These are phyloP conservation scores for Microtus pennsylvanicus DNA, from an alignment of 2,113 vertebrate species.

Conservation along the genomic window DNA sequence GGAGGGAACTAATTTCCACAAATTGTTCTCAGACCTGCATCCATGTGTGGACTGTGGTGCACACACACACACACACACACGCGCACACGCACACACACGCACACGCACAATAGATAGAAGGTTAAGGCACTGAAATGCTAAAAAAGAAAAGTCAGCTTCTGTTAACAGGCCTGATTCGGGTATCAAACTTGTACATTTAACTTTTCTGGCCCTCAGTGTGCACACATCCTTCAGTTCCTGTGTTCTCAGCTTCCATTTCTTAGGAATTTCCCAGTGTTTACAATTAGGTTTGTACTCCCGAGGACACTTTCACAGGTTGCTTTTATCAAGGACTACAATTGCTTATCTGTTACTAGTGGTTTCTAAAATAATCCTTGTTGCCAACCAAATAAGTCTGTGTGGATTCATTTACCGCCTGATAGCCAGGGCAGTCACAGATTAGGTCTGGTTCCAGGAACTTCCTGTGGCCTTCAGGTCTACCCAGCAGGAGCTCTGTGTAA, in stretches of 20 bases:
- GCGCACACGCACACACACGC: background rate
- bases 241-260: background rate
- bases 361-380: background rate
- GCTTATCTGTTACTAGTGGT: background rate
- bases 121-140: background rate
- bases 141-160: background rate
- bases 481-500: background rate
- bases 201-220: background rate
- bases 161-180: background rate
- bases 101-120: background rate
- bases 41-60: background rate
- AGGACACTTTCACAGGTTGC: background rate
- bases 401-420: background rate
- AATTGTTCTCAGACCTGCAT: background rate
- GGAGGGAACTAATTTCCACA: background rate
- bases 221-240: background rate
- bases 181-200: background rate
- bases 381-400: background rate
- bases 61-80: background rate
- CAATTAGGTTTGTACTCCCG: background rate
- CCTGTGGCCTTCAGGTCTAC: background rate
- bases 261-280: background rate
- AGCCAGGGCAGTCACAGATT: background rate
- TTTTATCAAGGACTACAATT: background rate
- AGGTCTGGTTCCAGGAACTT: background rate